Evolutionary conservation across 2,113 vertebrate species (phyloP), one percentile per base, ranked within the genome.

Genomic region (Dicaeum eximium): DNA sequence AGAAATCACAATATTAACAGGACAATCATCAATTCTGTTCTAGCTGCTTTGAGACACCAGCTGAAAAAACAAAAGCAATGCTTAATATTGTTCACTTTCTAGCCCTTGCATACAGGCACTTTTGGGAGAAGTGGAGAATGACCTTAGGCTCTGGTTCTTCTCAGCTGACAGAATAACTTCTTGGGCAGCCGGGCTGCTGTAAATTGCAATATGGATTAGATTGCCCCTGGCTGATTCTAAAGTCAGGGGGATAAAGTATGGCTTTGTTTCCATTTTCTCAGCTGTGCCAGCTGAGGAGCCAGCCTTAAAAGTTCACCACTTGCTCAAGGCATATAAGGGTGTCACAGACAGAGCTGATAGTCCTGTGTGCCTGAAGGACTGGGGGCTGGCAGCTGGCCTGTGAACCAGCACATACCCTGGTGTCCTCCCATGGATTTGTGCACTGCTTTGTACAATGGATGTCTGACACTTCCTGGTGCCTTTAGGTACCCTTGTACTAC

Each of bases 131-230:
- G 20, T 75, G 58, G 81, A 77, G 79, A 88, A 94, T 85, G 67
- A 96, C 94, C 94, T 96, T 86, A 90, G 90, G 87, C 85, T 96
- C 56, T 77, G 17, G 60, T 70, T 54, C 60, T 80, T 58, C 87
- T 93, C 81, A 95, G 81, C 62, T 92, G 71, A 85, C 82, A 90
- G 78, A 95, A 89, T 37, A 85, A 45, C 50, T 90, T 56, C 85
- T 91, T 95, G 62, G 70, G 73, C 73, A 89, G 65, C 45, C 5
- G 0, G 35, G 37, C 64, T 91, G 57, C 84, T 91, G 47, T 80
- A 96, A 96, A 96, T 93, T 97, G 60, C 47, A 64, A 74, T 47
- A 90, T 69, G 80, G 62, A 91, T 96, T 92, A 86, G 70, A 93
- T 95, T 93, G 93, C 93, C 85, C 62, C 67, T 78, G 90, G 95